Percentiles rank a stretch among this genome's conserved stretches.
phyloP scores from a whole-genome alignment of 2,797 vertebrate species.

The Sarcophilus harrisii region DNA sequence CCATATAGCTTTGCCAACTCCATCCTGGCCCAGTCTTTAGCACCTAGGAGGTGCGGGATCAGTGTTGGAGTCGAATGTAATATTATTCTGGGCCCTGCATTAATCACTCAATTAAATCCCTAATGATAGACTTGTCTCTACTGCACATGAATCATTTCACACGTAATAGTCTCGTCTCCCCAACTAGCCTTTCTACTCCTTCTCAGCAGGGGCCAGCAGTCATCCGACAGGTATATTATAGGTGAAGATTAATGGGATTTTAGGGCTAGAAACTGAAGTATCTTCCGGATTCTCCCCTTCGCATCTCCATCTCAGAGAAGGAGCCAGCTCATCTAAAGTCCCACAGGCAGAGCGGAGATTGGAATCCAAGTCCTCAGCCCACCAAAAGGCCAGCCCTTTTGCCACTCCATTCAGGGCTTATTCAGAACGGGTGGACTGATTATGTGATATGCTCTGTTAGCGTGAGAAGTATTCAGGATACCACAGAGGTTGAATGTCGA shows the following conservation, averaged over 20 bases:
- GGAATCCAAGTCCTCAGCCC: background rate
- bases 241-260: background rate
- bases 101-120: background rate
- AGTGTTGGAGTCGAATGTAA: background rate
- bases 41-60: background rate
- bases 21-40: background rate
- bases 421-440: conserved; percentile 2
- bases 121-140: background rate
- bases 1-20: background rate
- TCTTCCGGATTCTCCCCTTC: background rate
- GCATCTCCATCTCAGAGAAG: background rate
- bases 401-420: background rate
- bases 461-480: background rate
- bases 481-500: background rate
- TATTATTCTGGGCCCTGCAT: background rate
- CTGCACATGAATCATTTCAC: background rate
- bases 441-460: background rate
- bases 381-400: background rate
- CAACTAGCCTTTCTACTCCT: background rate
- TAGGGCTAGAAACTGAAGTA: background rate
- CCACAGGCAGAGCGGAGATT: background rate
- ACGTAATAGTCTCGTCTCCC: background rate
- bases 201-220: background rate
- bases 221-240: background rate
- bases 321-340: background rate